A percentile compares a stretch with the other conserved stretches of the same genome.
These are phyloP conservation scores for Labeo calbasu DNA, from an alignment of 2,797 vertebrate species.

Conservation along the genomic window DNA sequence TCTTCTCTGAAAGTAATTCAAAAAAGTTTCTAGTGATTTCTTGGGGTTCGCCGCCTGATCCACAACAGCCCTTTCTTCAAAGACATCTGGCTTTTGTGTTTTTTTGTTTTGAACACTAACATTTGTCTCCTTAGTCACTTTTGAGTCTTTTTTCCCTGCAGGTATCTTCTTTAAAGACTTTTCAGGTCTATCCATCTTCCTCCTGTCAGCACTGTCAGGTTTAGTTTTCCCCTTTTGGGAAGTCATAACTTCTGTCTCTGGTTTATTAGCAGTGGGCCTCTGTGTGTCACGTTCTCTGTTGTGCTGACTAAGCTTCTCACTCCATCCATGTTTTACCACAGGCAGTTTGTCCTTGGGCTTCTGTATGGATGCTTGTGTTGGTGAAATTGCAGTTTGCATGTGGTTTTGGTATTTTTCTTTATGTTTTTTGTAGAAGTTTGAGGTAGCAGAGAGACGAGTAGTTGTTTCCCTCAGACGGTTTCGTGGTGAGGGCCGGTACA, in stretches of 20 bases:
- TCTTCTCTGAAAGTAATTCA: constrained; percentile 85
- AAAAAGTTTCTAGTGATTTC: constrained; percentile 72
- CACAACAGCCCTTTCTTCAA: constrained; percentile 72
- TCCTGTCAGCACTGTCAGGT: constrained; percentile 72
- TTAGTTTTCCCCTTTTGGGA: constrained; percentile 75
- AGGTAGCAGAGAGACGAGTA: constrained; percentile 21
- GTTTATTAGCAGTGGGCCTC: constrained; percentile 67
- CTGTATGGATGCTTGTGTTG: constrained; percentile 70
- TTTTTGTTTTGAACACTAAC: constrained; percentile 79
- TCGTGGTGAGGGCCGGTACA: constrained; percentile 64
- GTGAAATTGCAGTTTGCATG: constrained; percentile 66
- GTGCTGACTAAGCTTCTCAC: constrained; percentile 78
- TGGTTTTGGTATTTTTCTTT: constrained; percentile 78
- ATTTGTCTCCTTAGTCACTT: constrained; percentile 77
- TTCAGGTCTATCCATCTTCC: constrained; percentile 75
- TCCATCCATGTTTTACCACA: constrained; percentile 76
- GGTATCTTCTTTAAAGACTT: constrained; percentile 79
- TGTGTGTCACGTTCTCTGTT: constrained; percentile 74
- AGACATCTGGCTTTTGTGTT: constrained; percentile 70
- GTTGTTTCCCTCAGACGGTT: constrained; percentile 62
- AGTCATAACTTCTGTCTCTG: constrained; percentile 66
- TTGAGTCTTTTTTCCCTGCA: constrained; percentile 75
- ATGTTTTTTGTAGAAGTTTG: constrained; percentile 63
- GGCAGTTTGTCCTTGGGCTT: constrained; percentile 75
- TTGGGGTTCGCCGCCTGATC: constrained; percentile 68